Base-by-base conservation (phyloP, 2,888 invertebrate species). In the Oegoconia quadripuncta region DNA sequence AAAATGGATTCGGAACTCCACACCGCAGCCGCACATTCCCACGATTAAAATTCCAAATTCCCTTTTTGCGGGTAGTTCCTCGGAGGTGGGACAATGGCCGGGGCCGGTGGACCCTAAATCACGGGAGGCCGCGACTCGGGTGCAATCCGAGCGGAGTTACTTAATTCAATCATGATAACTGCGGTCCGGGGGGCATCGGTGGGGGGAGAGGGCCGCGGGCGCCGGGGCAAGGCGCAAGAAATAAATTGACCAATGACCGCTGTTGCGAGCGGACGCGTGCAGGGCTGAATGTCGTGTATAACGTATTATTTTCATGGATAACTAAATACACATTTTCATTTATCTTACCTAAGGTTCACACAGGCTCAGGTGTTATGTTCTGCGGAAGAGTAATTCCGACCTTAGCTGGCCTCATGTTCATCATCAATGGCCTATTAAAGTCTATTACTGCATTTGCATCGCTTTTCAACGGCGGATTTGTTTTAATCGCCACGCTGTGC, bases 121-220 rank as follows among this genome's bases (percentile, higher is more conserved):
- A 78, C 69, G 64, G 56, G 52, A 58, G 60, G 34, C 26, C 41
- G 36, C 34, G 38, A 43, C 55, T 56, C 62, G 57, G 59, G 64
- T 64, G 72, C 74, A 65, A 64, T 64, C 60, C 62, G 65, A 57
- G 55, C 60, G 52, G 56, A 55, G 65, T 73, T 73, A 72, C 74
- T 81, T 87, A 83, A 88, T 88, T 87, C 84, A 86, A 87, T 88
- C 84, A 78, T 74, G 86, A 86, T 88, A 86, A 83, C 86, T 79
- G 83, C 75, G 75, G 69, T 67, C 74, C 64, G 66, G 5, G 25
- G 61, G 59, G 51, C 17, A 28, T 18, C 30, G 34, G 15, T 34
- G 11, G 34, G 6, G 23, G 34, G 16, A 11, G 35, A 48, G 15
- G n/a, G 17, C 25, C 17, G 22, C 29, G 30, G 22, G 9, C 29